Percentiles rank a stretch among this genome's conserved stretches.
phyloP scores from a whole-genome alignment of 2,888 invertebrate species.

The Sarcophaga caerulescens region DNA sequence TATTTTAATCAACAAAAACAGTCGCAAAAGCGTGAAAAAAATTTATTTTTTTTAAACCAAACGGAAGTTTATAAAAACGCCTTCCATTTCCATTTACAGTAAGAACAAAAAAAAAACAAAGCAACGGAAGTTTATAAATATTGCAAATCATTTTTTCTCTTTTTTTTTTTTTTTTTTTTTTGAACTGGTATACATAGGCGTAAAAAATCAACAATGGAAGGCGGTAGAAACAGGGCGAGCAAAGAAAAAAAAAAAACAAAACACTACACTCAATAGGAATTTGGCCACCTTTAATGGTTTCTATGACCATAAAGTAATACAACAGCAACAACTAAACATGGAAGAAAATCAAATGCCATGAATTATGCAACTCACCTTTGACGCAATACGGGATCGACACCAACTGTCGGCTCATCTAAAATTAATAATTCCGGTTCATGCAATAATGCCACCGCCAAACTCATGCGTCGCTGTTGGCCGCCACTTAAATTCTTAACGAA shows the following conservation, averaged over 20 bases:
- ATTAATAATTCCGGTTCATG: slow-evolving; percentile 95
- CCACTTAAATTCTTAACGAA: slow-evolving; percentile 92
- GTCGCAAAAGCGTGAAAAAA: neutral
- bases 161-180: neutral
- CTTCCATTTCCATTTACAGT: neutral
- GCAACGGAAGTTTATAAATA: slow-evolving; percentile 12
- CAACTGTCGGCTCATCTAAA: slow-evolving; percentile 96
- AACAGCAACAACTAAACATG: neutral
- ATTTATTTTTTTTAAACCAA: neutral
- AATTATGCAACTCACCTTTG: slow-evolving; percentile 83
- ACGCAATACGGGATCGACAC: slow-evolving; percentile 93
- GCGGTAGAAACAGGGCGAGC: no score
- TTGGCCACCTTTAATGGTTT: neutral
- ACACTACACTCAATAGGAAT: no score
- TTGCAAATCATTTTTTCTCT: neutral
- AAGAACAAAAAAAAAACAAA: neutral
- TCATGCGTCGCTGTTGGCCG: slow-evolving; percentile 94
- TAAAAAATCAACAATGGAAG: neutral
- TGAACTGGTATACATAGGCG: neutral
- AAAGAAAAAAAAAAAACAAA: no score
- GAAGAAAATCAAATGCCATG: neutral
- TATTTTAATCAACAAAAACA: slow-evolving; percentile 1
- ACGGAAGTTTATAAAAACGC: slow-evolving; percentile 20
- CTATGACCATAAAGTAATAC: neutral
- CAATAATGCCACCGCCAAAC: slow-evolving; percentile 92